Evolutionary conservation across 2,113 vertebrate genomes (phyloP).

Genomic region (Macquaria ambigua): DNA sequence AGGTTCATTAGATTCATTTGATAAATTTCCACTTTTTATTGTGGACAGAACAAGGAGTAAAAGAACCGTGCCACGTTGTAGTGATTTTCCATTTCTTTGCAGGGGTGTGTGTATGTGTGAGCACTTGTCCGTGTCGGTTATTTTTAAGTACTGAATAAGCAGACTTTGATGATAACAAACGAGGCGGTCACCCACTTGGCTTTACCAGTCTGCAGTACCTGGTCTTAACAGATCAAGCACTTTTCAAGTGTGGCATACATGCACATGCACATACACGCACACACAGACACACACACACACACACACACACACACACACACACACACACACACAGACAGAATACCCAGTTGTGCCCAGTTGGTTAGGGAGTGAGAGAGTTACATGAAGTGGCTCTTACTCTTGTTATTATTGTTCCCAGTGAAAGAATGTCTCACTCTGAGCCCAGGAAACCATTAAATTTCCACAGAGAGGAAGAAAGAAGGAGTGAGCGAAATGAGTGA

Average conservation of each 20-base stretch:
- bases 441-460: conserved; percentile 84
- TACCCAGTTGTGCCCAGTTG: conserved; percentile 33
- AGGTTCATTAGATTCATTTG: conserved; percentile 43
- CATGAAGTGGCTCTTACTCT: conserved; percentile 78
- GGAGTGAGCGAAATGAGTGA: conserved; percentile 65
- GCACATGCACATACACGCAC: background rate
- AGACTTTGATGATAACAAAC: conserved; percentile 65
- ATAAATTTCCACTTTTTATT: conserved; percentile 30
- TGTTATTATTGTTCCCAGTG: conserved; percentile 78
- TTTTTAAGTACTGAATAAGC: conserved; percentile 50
- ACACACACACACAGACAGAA: conserved; percentile 37
- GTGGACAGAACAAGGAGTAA: background rate
- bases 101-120: conserved; percentile 23
- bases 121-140: conserved; percentile 26
- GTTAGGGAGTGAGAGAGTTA: conserved; percentile 59
- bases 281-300: background rate
- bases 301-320: conserved; percentile 14
- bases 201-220: conserved; percentile 47
- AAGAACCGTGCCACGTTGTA: conserved; percentile 11
- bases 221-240: conserved; percentile 51
- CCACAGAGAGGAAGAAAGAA: conserved; percentile 73
- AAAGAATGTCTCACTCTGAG: conserved; percentile 80
- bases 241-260: conserved; percentile 39
- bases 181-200: conserved; percentile 39
- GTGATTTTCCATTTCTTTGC: conserved; percentile 53